Conservation (phyloP, 2,888 invertebrate species). For the Sisyra nigra region DNA sequence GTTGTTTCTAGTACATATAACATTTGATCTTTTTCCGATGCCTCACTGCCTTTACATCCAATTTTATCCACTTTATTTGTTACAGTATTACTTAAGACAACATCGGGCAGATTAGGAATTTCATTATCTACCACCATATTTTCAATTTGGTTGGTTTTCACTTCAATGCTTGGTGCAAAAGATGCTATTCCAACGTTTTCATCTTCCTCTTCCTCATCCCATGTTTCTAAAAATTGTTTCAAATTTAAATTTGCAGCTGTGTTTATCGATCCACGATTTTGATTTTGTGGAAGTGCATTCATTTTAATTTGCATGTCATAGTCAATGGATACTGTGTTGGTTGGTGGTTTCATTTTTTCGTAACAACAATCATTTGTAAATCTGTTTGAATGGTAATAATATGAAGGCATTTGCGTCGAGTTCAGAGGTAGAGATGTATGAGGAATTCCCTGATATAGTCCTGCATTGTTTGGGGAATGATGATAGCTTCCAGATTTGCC, state of each 20-base stretch:
- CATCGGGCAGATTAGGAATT: constrained; percentile 7
- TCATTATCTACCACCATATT: no score
- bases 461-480: background rate
- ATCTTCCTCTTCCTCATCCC: constrained; percentile 8
- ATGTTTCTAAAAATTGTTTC: constrained; percentile 8
- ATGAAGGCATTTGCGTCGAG: no score
- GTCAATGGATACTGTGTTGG: background rate
- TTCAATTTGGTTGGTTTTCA: no score
- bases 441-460: background rate
- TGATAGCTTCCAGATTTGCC: no score
- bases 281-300: background rate
- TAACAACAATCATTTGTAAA: no score
- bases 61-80: background rate
- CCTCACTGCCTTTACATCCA: background rate
- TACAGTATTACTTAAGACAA: constrained; percentile 5
- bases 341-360: background rate
- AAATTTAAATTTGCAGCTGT: constrained; percentile 3
- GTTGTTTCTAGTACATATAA: constrained; percentile 8
- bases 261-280: background rate
- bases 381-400: no score
- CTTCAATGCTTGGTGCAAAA: no score
- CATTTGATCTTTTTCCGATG: background rate
- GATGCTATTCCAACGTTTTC: background rate
- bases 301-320: constrained; percentile 2
- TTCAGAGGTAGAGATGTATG: background rate